Base-by-base conservation (phyloP, 35 echinoderm and acorn worm genomes). In the Amphiura filiformis region DNA sequence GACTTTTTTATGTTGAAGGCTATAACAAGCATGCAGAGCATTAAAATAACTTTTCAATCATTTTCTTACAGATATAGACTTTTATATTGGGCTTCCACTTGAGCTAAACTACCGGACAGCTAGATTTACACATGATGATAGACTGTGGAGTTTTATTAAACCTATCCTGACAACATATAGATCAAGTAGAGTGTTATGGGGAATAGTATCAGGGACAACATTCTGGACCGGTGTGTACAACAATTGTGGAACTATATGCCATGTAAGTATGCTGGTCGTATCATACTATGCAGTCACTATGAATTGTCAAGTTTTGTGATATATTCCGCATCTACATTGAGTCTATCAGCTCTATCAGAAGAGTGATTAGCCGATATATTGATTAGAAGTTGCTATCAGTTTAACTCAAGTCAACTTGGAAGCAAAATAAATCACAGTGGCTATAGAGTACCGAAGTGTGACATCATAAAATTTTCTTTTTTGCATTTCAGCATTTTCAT, bases 31-130 rank as follows among this genome's bases (percentile, higher is more conserved):
- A 61, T n/a, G n/a, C n/a, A n/a, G n/a, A n/a, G n/a, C n/a, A n/a
- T n/a, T n/a, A n/a, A n/a, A n/a, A n/a, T n/a, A n/a, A n/a, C n/a
- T n/a, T n/a, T n/a, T n/a, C n/a, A n/a, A n/a, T 80, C 36, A 1
- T 35, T 80, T 18, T 30, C 23, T 13, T 35, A 64, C 88, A 90
- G 88, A 36, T 78, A 84, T 90, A 13, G 88, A 90, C 31, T 90
- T 90, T 38, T 76, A 32, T 61, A 90, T 90, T 34, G 88, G 88
- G 30, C 80, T 84, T 17, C 88, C 88, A 0, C 34, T 76, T 36
- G 81, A 90, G 35, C 57, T 65, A 14, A 76, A 35, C 61, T 77
- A 78, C 65, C 35, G 88, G 30, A 61, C 70, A 3, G 88, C 80
- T 13, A 18, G 81, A 1, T 37, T 84, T 40, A 56, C 22, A 26